Evolutionary conservation across 2,113 vertebrate species (phyloP).

Genomic region (Pavo muticus): DNA sequence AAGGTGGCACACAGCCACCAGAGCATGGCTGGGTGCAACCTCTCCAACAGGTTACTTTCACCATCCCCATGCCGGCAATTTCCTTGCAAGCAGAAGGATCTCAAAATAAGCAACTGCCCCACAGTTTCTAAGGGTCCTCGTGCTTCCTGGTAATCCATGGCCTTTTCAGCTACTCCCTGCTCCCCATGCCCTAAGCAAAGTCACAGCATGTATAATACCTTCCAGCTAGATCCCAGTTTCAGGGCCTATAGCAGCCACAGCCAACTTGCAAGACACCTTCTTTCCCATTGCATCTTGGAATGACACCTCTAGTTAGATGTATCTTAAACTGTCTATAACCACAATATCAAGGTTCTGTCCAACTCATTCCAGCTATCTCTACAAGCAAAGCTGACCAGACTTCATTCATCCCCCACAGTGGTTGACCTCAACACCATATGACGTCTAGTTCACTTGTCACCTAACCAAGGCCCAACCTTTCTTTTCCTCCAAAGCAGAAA

Average conservation of each 20-base stretch:
- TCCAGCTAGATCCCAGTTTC: neutral
- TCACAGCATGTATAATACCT: neutral
- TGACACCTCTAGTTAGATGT: neutral
- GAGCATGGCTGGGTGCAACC: neutral
- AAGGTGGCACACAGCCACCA: rapidly evolving
- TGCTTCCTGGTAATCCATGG: neutral
- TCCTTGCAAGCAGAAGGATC: neutral
- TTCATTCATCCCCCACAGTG: neutral
- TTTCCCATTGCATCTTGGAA: neutral
- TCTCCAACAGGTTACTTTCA: neutral
- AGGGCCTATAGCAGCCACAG: neutral
- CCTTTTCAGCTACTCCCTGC: neutral
- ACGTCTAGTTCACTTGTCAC: neutral
- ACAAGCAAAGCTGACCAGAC: neutral
- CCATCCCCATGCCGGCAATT: neutral
- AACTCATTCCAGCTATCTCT: neutral
- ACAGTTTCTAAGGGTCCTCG: neutral
- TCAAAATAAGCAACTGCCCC: neutral
- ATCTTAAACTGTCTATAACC: neutral
- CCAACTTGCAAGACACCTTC: neutral
- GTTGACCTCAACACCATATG: neutral
- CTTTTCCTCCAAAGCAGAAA: neutral
- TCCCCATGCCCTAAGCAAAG: neutral
- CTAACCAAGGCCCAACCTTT: neutral
- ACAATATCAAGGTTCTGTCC: neutral